phyloP scores from a whole-genome alignment of 1,140 invertebrate genomes.

The Platyscapa corneri region DNA sequence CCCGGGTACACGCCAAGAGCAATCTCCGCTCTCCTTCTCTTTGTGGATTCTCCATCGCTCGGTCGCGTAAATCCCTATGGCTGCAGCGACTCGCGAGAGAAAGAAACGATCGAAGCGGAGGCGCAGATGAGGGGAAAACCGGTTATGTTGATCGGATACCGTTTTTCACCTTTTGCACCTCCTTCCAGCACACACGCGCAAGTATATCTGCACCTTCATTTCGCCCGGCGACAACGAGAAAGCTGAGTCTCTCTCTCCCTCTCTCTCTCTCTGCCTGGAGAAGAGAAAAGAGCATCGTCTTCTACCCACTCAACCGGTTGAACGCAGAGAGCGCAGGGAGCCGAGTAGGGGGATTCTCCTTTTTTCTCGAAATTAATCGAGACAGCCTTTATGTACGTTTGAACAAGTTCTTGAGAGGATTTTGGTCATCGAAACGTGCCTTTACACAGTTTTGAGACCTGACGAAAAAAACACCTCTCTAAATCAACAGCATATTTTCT shows the following conservation, averaged over 20 bases:
- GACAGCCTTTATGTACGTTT: background rate
- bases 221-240: constrained; percentile 22
- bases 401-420: background rate
- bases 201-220: constrained; percentile 22
- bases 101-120: constrained; percentile 43
- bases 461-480: background rate
- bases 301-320: background rate
- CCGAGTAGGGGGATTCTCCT: background rate
- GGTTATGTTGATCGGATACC: constrained; percentile 70
- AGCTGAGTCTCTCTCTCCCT: constrained; percentile 32
- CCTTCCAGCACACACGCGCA: constrained; percentile 52
- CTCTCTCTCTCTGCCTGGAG: background rate
- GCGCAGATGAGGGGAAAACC: constrained; percentile 60
- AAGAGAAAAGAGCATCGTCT: background rate
- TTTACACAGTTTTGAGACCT: too few species aligned
- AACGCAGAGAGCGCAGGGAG: background rate
- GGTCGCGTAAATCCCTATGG: constrained; percentile 53
- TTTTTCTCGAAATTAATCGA: constrained; percentile 16
- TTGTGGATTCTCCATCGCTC: background rate
- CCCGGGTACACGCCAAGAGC: too few species aligned
- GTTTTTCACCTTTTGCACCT: constrained; percentile 71
- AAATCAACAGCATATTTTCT: background rate
- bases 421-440: background rate
- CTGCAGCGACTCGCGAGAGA: constrained; percentile 50
- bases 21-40: too few species aligned